Evolutionary conservation across 2,888 invertebrate species (phyloP), one percentile per base, ranked within the genome.

Genomic region (Leucoma salicis): DNA sequence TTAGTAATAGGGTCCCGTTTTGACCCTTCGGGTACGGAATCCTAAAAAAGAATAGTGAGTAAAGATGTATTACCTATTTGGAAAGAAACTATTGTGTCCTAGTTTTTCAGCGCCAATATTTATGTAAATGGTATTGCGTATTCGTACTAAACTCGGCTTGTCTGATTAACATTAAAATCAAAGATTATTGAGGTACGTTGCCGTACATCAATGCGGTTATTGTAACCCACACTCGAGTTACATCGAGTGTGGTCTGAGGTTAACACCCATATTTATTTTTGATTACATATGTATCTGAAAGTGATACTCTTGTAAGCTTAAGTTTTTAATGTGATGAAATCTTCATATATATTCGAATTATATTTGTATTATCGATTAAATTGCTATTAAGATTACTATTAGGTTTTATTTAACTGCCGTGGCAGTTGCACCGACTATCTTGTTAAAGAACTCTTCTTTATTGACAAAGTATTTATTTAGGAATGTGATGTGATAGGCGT

Each of bases 201-300:
- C 16, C 6, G 21, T 21, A 21, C 8, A 2, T 42, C 18, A 34
- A 31, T 46, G 33, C 25, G 33, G 49, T 61, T 46, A 56, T 49
- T 41, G 35, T 43, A 60, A 35, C 43, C 44, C 21, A 39, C 36
- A 59, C 66, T 74, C 64, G 46, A 38, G 51, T 74, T 73, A 68
- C 72, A 43, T 46, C 48, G 39, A 48, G 56, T 73, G 69, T 65
- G 70, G 69, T 72, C 63, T 55, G 53, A 50, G 56, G 46, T 54
- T 50, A 41, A 50, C 46, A 33, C 49, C 35, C 49, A 60, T 66
- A 64, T 72, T 70, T 68, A 65, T 66, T 68, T 72, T 70, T 72
- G 67, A 77, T 75, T 67, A 70, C 62, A 57, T 74, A 72, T 72
- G 70, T 70, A 67, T 28, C 58, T 69, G 68, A 70, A 69, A 70